Evolutionary conservation across 2,113 vertebrate species (phyloP).

Genomic region (Halichoerus grypus): DNA sequence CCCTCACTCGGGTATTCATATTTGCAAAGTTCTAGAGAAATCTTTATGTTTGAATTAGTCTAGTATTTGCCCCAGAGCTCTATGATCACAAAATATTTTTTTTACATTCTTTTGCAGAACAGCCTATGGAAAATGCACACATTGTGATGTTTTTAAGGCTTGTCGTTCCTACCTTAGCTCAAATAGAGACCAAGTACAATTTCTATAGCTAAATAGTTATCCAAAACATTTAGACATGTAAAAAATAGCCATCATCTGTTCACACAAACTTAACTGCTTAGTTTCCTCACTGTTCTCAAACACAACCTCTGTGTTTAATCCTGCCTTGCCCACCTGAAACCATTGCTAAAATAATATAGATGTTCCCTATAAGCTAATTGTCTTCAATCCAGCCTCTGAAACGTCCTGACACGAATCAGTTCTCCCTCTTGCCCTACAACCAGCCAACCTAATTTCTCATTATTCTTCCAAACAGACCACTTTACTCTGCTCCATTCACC

Average conservation of each 20-base stretch:
- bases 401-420: neutral
- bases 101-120: neutral
- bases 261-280: neutral
- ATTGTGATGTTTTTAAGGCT: neutral
- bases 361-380: neutral
- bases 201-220: neutral
- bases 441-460: neutral
- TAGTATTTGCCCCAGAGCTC: neutral
- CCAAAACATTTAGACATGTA: neutral
- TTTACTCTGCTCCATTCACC: neutral
- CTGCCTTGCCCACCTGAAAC: neutral
- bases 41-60: neutral
- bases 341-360: neutral
- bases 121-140: neutral
- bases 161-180: neutral
- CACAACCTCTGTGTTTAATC: accelerated
- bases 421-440: neutral
- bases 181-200: neutral
- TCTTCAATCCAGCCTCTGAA: neutral
- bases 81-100: neutral
- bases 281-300: neutral
- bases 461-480: neutral
- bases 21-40: slow-evolving; percentile 1
- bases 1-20: neutral
- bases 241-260: neutral